Base-by-base conservation (phyloP, 2,888 invertebrate species). In the Athetis lepigone region DNA sequence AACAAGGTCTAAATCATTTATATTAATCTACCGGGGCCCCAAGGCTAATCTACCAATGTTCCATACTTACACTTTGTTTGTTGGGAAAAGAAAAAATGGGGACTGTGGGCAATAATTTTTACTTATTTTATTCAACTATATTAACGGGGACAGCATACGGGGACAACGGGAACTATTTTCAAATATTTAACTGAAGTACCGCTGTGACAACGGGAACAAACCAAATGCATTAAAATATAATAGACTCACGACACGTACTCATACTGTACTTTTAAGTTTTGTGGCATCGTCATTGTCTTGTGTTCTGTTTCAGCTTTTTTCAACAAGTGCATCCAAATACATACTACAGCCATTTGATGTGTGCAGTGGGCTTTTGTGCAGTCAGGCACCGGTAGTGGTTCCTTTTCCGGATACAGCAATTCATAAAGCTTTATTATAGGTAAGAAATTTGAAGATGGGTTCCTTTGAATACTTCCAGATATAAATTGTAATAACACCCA, bases 401-500 rank as follows among this genome's bases (percentile, higher is more conserved):
- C 98, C 89, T 97, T 97, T 85, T 99, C 99, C 0, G 98, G 98
- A 89, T 99, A 99, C 4, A 99, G 93, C 27, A 99, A 94, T 90
- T 99, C 99, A 89, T 98, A 98, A 11, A 99, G 95, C 86, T 98
- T 97, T 80, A 99, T 96, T 66, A 99, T 98, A 0, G 98, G 98
- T 69, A 98, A 92, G 85, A 98, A 98, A 88, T 98, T 98, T 0
- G 97, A 97, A 47, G 98, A 91, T 0, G 98, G 98, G 92, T 99
- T 99, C 80, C 98, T 97, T 89, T 98, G 98, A 83, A 99, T 99
- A 85, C 98, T 98, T 50, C 99, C 99, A 0, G 99, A 99, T 81
- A 99, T 98, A 85, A 99, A 99, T 92, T 99, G 99, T 43, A 99
- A 94, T 18, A 99, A 94, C 19, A 99, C 98, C 99, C 99, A 99